Evolutionary conservation across 2,113 vertebrate species (phyloP).

Genomic region (Coptodon rendalli): DNA sequence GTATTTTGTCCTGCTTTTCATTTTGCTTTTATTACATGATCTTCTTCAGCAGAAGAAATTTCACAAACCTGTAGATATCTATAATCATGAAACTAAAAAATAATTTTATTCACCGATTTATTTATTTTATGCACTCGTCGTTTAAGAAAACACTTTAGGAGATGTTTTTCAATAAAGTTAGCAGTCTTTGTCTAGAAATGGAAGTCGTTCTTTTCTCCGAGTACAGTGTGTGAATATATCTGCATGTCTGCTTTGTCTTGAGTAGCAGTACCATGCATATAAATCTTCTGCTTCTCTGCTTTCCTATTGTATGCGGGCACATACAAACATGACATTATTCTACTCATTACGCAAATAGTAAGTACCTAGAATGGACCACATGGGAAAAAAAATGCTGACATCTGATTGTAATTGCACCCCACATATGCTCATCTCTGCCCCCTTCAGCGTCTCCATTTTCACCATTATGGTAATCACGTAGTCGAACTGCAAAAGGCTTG

Average conservation of each 20-base stretch:
- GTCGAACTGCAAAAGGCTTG: conserved; percentile 5
- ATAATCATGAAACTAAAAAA: not conserved
- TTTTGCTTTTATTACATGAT: not conserved
- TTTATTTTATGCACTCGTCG: not conserved
- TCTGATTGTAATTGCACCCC: not conserved
- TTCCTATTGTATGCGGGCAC: not conserved
- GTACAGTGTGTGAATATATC: not conserved
- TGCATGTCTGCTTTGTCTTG: not conserved
- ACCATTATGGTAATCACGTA: conserved; percentile 39
- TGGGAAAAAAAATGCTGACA: not conserved
- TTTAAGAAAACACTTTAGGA: not conserved
- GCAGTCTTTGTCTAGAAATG: not conserved
- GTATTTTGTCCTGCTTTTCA: not conserved
- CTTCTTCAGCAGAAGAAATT: not conserved
- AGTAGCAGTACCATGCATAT: not conserved
- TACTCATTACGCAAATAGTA: not conserved
- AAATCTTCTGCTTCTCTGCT: not conserved
- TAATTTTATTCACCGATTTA: not conserved
- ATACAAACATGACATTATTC: not conserved
- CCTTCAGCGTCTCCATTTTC: conserved; percentile 13
- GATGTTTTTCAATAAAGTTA: not conserved
- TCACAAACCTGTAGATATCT: not conserved
- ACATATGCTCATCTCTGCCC: not conserved
- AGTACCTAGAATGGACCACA: not conserved
- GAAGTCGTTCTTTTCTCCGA: not conserved